Percentiles rank a stretch among this genome's conserved stretches.
Conservation (phyloP, 2,797 vertebrate genomes). For the Tiaroga cobitis region DNA sequence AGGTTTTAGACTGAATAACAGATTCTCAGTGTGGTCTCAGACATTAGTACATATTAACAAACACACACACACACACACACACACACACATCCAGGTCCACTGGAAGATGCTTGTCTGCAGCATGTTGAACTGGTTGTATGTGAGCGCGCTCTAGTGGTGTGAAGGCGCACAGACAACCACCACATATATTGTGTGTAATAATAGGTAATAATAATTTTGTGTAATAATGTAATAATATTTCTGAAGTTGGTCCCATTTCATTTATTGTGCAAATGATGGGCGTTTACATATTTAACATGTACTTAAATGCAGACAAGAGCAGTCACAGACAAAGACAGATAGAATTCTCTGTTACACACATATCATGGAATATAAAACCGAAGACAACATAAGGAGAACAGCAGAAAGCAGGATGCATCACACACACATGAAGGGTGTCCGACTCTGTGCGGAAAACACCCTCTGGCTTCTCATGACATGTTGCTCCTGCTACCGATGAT, state of each 20-base stretch:
- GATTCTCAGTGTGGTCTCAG: no score
- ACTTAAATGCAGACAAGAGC: not conserved
- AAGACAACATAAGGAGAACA: not conserved
- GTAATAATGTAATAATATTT: no score
- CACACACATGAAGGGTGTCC: slow-evolving; percentile 25
- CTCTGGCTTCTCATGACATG: slow-evolving; percentile 15
- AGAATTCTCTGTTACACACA: slow-evolving; percentile 20
- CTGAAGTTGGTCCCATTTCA: not conserved
- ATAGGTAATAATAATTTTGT: no score
- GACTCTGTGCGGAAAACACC: slow-evolving; percentile 5
- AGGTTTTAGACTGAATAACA: no score
- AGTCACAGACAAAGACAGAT: slow-evolving; percentile 10
- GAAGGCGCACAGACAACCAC: not conserved
- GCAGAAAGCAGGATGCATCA: not conserved
- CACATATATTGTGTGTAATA: not conserved
- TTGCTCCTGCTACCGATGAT: not conserved
- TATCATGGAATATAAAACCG: not conserved
- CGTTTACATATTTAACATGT: not conserved
- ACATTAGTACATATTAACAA: no score
- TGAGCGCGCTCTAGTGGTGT: slow-evolving; percentile 33
- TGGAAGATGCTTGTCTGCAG: not conserved
- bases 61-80: no score
- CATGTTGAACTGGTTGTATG: slow-evolving; percentile 2
- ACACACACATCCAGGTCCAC: not conserved
- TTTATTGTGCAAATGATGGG: slow-evolving; percentile 46